These are phyloP conservation scores for Coracopsis vasa DNA, from an alignment of 2,113 vertebrate genomes.

Conservation along the genomic window DNA sequence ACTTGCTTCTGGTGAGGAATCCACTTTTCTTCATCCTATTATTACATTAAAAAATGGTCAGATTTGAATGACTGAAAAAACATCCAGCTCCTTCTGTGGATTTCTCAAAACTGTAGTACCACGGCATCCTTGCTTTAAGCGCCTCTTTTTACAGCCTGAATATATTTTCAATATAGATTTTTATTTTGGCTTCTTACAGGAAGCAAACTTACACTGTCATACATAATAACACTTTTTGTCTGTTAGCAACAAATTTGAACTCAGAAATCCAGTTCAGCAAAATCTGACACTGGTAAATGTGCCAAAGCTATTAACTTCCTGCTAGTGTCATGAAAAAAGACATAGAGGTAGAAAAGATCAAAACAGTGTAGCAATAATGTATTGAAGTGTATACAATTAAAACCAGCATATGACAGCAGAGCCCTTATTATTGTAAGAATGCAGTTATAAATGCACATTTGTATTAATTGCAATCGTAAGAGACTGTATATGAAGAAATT, in stretches of 20 bases:
- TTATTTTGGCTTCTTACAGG: not conserved
- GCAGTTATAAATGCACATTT: not conserved
- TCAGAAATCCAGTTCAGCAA: not conserved
- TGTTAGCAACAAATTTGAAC: not conserved
- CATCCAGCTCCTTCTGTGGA: not conserved
- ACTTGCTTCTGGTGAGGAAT: not conserved
- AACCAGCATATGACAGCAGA: not conserved
- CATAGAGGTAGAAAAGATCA: not conserved
- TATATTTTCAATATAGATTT: not conserved
- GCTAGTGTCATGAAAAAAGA: not conserved
- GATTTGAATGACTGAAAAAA: not conserved
- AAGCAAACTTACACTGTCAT: not conserved
- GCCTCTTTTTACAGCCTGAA: not conserved
- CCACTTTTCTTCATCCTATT: not conserved
- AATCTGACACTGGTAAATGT: not conserved
- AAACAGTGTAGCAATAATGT: not conserved
- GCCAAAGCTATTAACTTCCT: not conserved
- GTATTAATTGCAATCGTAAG: not conserved
- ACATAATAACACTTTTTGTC: not conserved
- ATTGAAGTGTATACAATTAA: not conserved
- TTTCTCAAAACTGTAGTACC: not conserved
- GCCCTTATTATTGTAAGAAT: not conserved
- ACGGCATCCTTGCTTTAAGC: rapidly evolving
- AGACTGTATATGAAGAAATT: not conserved
- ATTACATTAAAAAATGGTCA: not conserved